Conservation (phyloP, 2,888 invertebrate species). For the Protonemura montana region DNA sequence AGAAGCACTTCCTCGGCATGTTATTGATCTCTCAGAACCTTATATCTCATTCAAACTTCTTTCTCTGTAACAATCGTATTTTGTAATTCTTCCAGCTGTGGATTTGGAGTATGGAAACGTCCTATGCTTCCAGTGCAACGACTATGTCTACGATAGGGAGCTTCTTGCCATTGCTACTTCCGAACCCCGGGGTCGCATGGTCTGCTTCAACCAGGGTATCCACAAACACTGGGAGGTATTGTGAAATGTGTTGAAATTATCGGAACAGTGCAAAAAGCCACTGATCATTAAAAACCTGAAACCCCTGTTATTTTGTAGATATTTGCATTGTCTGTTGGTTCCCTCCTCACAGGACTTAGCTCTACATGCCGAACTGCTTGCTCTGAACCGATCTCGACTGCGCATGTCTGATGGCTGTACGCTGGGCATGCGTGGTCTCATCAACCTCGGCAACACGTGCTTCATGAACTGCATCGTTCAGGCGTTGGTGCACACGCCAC, state of each 20-base stretch:
- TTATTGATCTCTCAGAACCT: not conserved
- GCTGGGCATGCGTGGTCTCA: slow-evolving; percentile 88
- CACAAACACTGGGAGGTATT: slow-evolving; percentile 75
- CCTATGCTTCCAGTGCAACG: slow-evolving; percentile 88
- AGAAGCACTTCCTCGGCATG: slow-evolving; percentile 75
- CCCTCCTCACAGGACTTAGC: slow-evolving; percentile 73
- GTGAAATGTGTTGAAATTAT: too few relatives aligned
- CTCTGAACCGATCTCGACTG: slow-evolving; percentile 78
- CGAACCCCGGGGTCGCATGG: slow-evolving; percentile 51
- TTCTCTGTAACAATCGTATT: too few relatives aligned
- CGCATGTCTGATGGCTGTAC: slow-evolving; percentile 82
- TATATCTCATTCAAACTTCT: slow-evolving; percentile 24
- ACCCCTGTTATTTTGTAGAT: too few relatives aligned
- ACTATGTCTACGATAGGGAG: slow-evolving; percentile 89
- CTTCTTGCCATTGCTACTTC: slow-evolving; percentile 60
- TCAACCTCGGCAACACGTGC: slow-evolving; percentile 97
- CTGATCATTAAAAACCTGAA: too few relatives aligned
- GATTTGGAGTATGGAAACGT: slow-evolving; percentile 90
- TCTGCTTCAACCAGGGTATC: slow-evolving; percentile 54
- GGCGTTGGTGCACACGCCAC: slow-evolving; percentile 93
- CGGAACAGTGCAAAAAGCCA: too few relatives aligned
- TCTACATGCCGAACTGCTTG: slow-evolving; percentile 77
- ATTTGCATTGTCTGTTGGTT: too few relatives aligned
- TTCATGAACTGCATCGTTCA: slow-evolving; percentile 99
- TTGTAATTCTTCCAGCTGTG: slow-evolving; percentile 71